Conservation (phyloP, 2,113 vertebrate genomes). For the Callospermophilus lateralis region DNA sequence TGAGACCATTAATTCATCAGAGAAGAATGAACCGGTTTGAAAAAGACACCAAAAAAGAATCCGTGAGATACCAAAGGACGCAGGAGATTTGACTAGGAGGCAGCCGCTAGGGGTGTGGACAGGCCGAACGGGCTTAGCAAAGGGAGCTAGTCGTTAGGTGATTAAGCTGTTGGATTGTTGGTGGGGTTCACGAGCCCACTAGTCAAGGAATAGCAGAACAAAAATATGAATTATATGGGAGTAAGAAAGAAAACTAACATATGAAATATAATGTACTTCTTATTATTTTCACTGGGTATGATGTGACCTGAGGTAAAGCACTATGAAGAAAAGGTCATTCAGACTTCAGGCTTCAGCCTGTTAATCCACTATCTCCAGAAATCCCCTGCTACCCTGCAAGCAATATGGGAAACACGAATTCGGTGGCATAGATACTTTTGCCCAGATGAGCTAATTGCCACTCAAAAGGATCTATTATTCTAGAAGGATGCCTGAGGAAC, state of each 20-base stretch:
- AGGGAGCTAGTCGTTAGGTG: neutral
- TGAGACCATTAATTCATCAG: neutral
- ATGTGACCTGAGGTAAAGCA: neutral
- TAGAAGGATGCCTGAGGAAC: neutral
- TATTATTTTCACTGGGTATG: slow-evolving; percentile 10
- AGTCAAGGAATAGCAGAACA: neutral
- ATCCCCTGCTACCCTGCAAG: slow-evolving; percentile 51
- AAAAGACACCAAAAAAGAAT: neutral
- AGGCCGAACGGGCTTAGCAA: neutral
- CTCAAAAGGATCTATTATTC: slow-evolving; percentile 18
- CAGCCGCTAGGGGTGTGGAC: neutral
- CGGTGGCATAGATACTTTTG: neutral
- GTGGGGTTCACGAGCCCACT: neutral
- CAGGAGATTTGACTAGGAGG: neutral
- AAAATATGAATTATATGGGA: neutral
- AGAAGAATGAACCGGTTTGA: neutral
- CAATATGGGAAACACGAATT: slow-evolving; percentile 6
- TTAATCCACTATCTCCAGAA: neutral
- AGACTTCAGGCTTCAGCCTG: neutral
- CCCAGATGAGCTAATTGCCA: slow-evolving; percentile 31
- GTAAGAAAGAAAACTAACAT: neutral
- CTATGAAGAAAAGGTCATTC: slow-evolving; percentile 22
- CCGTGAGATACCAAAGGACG: neutral
- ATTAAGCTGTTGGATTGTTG: neutral
- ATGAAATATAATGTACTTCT: neutral